Evolutionary conservation across 2,113 vertebrate genomes (phyloP).

Genomic region (Columba janthina): DNA sequence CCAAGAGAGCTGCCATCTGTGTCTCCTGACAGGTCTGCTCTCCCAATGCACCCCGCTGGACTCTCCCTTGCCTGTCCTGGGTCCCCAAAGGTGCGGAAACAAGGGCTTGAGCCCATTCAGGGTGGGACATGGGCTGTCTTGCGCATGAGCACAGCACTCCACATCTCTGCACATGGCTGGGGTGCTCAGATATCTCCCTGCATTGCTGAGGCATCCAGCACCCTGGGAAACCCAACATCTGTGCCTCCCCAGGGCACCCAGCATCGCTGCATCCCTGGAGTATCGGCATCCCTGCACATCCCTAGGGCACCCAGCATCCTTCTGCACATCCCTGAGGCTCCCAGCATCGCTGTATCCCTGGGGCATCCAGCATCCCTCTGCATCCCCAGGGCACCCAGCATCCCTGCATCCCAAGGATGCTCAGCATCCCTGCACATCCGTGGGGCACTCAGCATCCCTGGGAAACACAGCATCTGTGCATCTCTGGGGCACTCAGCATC

Average conservation of each 20-base stretch:
- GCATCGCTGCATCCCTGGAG: background rate
- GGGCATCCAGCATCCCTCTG: background rate
- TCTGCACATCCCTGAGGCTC: background rate
- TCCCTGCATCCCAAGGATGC: no score
- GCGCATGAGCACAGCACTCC: background rate
- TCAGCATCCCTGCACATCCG: background rate
- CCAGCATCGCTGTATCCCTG: background rate
- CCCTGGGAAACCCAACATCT: no score
- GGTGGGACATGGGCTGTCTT: background rate
- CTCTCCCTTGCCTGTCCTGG: fast-evolving
- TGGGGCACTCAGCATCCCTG: no score
- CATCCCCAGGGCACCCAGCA: background rate
- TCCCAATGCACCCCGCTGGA: fast-evolving
- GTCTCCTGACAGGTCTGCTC: background rate
- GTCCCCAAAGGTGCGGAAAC: background rate
- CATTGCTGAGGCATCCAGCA: background rate
- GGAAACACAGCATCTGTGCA: no score
- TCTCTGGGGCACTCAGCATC: background rate
- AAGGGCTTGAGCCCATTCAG: fast-evolving
- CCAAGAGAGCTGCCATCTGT: constrained; percentile 49
- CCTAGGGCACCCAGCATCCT: background rate
- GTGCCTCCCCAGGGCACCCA: background rate
- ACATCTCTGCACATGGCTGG: no score
- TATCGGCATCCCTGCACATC: background rate
- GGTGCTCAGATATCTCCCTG: background rate